Conservation (phyloP, 64 coral and sea anemone genomes). For the Montipora capricornis region DNA sequence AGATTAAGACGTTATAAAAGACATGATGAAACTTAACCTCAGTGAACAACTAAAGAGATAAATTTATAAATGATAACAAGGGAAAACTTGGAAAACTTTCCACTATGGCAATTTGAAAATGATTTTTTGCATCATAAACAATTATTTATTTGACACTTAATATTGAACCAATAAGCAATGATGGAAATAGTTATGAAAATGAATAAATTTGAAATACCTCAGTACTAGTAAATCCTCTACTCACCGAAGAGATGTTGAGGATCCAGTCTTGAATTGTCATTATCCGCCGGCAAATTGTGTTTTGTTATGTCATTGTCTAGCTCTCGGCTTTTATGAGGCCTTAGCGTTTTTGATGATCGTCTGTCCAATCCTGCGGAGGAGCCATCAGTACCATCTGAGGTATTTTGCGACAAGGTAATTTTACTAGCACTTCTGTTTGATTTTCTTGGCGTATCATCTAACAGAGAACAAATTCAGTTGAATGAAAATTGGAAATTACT, state of each 20-base stretch:
- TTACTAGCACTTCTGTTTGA: background rate
- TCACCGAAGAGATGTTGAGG: conserved; percentile 29
- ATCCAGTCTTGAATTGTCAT: conserved; percentile 9
- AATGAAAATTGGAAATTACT: too few relatives aligned
- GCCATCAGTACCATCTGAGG: background rate
- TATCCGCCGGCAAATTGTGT: background rate
- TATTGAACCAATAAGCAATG: too few relatives aligned
- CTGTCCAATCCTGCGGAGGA: background rate
- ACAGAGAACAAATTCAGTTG: background rate
- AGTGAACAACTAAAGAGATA: too few relatives aligned
- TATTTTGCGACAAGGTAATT: background rate
- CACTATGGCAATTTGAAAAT: too few relatives aligned
- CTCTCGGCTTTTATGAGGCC: background rate
- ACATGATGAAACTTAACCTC: too few relatives aligned
- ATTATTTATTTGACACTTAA: too few relatives aligned
- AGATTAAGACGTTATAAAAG: too few relatives aligned
- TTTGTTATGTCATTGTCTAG: background rate
- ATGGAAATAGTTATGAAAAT: too few relatives aligned
- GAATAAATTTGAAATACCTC: too few relatives aligned
- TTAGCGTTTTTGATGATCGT: background rate
- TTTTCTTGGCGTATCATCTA: conserved; percentile 4
- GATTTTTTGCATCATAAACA: too few relatives aligned
- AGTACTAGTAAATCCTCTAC: background rate
- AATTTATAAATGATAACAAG: too few relatives aligned
- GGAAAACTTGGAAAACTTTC: too few relatives aligned